phyloP scores from a whole-genome alignment of 2,888 invertebrate genomes.

The Monopis laevigella region DNA sequence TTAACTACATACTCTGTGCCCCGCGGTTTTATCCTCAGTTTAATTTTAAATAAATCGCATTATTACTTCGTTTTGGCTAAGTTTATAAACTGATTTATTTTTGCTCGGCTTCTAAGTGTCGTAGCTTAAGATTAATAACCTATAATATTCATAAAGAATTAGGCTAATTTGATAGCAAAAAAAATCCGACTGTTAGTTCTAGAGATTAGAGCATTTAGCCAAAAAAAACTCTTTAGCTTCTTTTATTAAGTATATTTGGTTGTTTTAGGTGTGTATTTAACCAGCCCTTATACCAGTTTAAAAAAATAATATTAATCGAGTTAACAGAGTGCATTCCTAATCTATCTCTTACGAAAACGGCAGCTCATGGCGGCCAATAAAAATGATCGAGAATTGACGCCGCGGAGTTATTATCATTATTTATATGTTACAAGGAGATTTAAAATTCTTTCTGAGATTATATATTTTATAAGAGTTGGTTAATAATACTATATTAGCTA shows the following conservation, averaged over 20 bases:
- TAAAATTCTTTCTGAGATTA: too few species aligned
- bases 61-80: too few species aligned
- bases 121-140: background rate
- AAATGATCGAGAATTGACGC: conserved; percentile 14
- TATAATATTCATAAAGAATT: too few species aligned
- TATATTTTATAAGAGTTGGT: too few species aligned
- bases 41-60: too few species aligned
- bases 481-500: too few species aligned
- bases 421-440: conserved; percentile 26
- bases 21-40: background rate
- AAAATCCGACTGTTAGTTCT: background rate
- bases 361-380: background rate
- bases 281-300: too few species aligned
- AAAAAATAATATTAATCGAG: too few species aligned
- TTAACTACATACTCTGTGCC: too few species aligned
- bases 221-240: background rate
- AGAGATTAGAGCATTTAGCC: background rate
- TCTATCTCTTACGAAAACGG: conserved; percentile 3
- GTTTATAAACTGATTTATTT: too few species aligned
- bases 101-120: background rate
- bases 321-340: conserved; percentile 3
- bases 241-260: too few species aligned
- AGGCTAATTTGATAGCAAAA: background rate
- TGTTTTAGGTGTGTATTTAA: too few species aligned
- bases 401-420: conserved; percentile 9